Conservation (phyloP, 2,113 vertebrate species). For the Microcebus griseorufus region DNA sequence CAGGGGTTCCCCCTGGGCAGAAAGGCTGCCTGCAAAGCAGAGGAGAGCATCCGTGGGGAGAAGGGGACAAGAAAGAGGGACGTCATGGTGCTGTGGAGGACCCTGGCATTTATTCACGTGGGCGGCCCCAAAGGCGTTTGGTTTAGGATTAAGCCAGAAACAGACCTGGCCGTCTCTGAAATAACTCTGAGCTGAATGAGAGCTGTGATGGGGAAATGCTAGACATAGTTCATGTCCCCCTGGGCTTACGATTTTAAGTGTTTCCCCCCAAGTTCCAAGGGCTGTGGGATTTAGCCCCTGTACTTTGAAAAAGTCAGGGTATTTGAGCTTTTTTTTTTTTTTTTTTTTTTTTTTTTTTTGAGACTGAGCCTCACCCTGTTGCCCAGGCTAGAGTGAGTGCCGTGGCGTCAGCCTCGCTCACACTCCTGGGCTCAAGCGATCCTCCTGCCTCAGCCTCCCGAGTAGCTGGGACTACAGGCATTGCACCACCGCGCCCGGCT, state of each 20-base stretch:
- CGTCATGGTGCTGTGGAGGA: background rate
- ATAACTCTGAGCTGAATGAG: background rate
- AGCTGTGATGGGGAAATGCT: background rate
- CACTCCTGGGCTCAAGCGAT: too few species aligned
- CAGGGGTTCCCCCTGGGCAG: conserved; percentile 40
- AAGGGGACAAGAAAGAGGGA: background rate
- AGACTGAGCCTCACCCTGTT: too few species aligned
- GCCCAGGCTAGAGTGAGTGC: too few species aligned
- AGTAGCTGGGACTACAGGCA: too few species aligned
- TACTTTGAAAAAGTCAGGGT: background rate
- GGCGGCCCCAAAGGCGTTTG: background rate
- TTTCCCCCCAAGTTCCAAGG: background rate
- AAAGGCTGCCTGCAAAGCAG: background rate
- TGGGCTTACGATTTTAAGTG: background rate
- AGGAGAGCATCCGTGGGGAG: background rate
- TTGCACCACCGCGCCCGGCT: too few species aligned
- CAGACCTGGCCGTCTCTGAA: background rate
- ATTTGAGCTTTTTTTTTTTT: background rate
- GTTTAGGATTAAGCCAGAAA: background rate
- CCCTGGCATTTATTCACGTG: too few species aligned
- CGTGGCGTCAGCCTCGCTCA: too few species aligned
- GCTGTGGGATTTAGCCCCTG: background rate
- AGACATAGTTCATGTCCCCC: background rate
- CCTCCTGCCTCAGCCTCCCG: too few species aligned
- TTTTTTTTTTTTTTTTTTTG: too few species aligned